phyloP scores from a whole-genome alignment of 2,797 vertebrate genomes.

The Enteromius viviparus region DNA sequence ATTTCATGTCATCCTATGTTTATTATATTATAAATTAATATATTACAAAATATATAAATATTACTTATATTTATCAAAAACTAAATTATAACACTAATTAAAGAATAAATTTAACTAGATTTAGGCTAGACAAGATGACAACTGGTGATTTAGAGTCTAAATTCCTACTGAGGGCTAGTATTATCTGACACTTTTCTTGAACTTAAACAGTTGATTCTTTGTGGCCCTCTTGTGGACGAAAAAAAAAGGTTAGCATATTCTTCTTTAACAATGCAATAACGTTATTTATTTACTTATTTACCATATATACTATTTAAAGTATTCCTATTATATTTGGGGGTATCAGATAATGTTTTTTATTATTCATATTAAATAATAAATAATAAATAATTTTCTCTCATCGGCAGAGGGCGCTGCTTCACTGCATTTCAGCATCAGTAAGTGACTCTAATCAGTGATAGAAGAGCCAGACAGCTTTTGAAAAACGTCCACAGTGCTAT shows the following conservation, averaged over 20 bases:
- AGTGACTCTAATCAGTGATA: not conserved
- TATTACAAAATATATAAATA: not conserved
- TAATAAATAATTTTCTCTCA: not conserved
- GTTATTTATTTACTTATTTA: not conserved
- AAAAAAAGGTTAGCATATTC: too few species aligned
- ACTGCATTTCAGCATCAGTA: not conserved
- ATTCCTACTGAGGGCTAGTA: not conserved
- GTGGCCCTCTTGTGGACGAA: slow-evolving; percentile 24
- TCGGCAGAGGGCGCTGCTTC: slow-evolving; percentile 21
- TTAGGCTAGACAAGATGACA: not conserved
- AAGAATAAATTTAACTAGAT: not conserved
- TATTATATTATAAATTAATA: not conserved
- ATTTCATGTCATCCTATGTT: not conserved
- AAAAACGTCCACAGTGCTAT: not conserved
- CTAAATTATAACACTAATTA: not conserved
- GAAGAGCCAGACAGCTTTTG: not conserved
- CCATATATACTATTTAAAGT: not conserved
- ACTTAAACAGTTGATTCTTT: not conserved
- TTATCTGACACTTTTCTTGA: not conserved
- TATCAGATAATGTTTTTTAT: not conserved
- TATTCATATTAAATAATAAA: not conserved
- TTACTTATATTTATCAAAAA: not conserved
- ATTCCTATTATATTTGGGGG: not conserved
- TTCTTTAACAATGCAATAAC: not conserved
- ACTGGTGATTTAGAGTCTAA: not conserved